These are phyloP conservation scores for Stenodera caucasica DNA, from an alignment of 2,888 invertebrate species.

Conservation along the genomic window DNA sequence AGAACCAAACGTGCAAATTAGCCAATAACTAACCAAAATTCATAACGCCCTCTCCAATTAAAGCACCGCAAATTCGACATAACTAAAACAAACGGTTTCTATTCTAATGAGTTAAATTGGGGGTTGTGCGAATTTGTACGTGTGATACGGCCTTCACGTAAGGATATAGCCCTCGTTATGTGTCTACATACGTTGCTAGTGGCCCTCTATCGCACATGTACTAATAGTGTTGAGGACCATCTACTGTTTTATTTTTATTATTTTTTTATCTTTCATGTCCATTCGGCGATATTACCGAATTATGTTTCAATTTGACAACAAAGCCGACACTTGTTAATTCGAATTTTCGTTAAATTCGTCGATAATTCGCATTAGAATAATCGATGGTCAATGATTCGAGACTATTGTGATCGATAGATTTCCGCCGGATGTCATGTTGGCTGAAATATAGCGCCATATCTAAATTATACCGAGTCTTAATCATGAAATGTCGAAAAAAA, in stretches of 20 bases:
- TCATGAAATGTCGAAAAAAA: constrained; percentile 25
- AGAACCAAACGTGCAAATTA: no score
- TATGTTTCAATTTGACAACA: constrained; percentile 49
- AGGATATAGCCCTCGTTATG: constrained; percentile 43
- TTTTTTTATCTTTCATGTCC: constrained; percentile 50
- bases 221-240: constrained; percentile 49
- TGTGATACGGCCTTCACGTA: constrained; percentile 25
- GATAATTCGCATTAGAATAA: not conserved
- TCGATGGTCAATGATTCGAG: not conserved
- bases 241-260: constrained; percentile 51
- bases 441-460: constrained; percentile 10
- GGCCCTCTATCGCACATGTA: constrained; percentile 48
- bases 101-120: not conserved
- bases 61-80: no score
- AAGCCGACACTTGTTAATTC: constrained; percentile 16
- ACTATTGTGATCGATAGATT: not conserved
- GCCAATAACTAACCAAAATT: no score
- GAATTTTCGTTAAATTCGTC: not conserved
- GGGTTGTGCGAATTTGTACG: not conserved
- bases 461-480: constrained; percentile 19
- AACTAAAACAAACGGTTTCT: no score
- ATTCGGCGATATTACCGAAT: constrained; percentile 47
- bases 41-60: no score
- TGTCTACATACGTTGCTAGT: constrained; percentile 43
- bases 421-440: constrained; percentile 1